Base-by-base conservation (phyloP, 2,888 invertebrate genomes). In the Hypena proboscidalis region DNA sequence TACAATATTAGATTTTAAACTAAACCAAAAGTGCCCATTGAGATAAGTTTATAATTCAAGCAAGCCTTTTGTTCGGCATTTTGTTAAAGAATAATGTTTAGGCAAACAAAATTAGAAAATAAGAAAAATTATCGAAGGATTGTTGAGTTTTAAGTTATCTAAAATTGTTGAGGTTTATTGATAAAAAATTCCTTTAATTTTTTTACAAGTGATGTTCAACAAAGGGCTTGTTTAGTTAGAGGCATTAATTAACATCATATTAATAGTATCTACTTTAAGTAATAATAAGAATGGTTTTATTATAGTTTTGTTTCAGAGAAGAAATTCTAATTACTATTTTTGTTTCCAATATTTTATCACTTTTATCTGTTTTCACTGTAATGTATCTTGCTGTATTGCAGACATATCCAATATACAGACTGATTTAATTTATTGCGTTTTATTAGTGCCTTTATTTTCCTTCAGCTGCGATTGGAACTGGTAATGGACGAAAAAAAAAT, bases 341-440 rank as follows among this genome's bases (percentile, higher is more conserved):
- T 89, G 90, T 90, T 90, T 89, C 89, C 85, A 81, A 88, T 89
- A 89, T 90, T 90, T 90, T 89, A 89, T 89, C 85, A 87, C 83
- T 85, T 58, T 58, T 86, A 87, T 83, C 88, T 90, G 90, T 90
- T 90, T 88, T 89, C 89, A 90, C 85, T 89, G 85, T 89, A 89
- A 83, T 89, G 84, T 89, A 89, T 90, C 86, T 90, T 87, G 90
- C 90, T 91, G 90, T 91, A 90, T 91, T 91, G 88, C 91, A 91
- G 86, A 91, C 91, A 91, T 91, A 91, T 91, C 91, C 91, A 90
- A 88, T 90, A 91, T 91, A 91, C 91, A 91, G 91, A 91, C 91
- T 91, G 91, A 91, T 91, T 91, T 88, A 88, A 89, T 60, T 53
- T 33, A 48, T 39, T 2, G 59, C 33, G 52, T 79, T 82, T 84